Evolutionary conservation across 2,888 invertebrate species (phyloP), one percentile per base, ranked within the genome.

Genomic region (Conchocele bisecta): DNA sequence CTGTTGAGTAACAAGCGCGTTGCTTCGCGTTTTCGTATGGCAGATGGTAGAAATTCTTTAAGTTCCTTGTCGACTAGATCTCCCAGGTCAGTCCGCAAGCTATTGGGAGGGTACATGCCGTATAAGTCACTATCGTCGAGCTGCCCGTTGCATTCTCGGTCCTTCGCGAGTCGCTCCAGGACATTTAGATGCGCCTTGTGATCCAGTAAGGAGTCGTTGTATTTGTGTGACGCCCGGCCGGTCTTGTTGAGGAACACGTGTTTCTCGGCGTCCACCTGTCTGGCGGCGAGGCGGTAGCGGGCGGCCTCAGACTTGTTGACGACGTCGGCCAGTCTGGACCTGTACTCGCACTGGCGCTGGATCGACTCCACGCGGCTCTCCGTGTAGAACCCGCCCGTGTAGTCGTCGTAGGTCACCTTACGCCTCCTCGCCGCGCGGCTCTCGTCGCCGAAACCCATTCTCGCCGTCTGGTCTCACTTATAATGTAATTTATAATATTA

Each of bases 281-380:
- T 82, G 50, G 81, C 79, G 3, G 74, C 70, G 29, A 70, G 71
- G 4, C 71, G 64, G 24, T 80, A 75, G 53, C 78, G 76, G 6
- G 83, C 77, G 11, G 79, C 82, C 46, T 83, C 83, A 1, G 81
- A 78, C 31, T 83, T 75, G 67, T 86, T 86, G 9, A 84, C 75
- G 24, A 85, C 86, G 39, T 82, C 83, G 11, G 84, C 82, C 51
- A 84, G 81, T 50, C 78, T 79, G 11, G 78, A 64, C 3, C 83
- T 64, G 50, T 80, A 82, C 24, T 81, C 77, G 60, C 83, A 81
- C 59, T 84, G 83, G 24, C 86, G 67, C 60, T 85, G 75, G 20
- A 86, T 61, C 2, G 82, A 70, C 37, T 86, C 86, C 35, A 86
- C 83, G 44, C 79, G 75, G 29, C 83, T 79, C 64, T 86, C 85